Evolutionary conservation across 2,888 invertebrate species (phyloP).

Genomic region (Neelides folsomi): DNA sequence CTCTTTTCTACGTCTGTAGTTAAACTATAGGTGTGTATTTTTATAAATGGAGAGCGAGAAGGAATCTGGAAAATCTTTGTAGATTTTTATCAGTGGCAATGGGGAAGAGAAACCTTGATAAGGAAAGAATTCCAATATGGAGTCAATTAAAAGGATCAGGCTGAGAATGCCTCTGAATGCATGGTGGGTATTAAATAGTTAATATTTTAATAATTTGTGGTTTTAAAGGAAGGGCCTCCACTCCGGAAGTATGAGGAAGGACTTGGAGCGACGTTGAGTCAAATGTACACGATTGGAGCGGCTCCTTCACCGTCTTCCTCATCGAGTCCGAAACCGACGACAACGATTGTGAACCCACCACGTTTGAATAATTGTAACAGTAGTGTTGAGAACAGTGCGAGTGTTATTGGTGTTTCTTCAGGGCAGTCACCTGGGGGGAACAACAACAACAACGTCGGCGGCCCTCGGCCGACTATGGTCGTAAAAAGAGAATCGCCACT

Average conservation of each 20-base stretch:
- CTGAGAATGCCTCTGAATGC: too few species aligned
- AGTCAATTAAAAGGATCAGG: too few species aligned
- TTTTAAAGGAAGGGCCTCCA: constrained; percentile 10
- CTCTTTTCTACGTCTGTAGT: too few species aligned
- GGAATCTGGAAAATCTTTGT: too few species aligned
- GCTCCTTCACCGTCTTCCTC: constrained; percentile 16
- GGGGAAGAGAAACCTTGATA: too few species aligned
- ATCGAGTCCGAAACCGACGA: constrained; percentile 10
- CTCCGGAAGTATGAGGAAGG: constrained; percentile 32
- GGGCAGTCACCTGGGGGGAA: not conserved
- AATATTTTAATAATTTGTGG: not conserved
- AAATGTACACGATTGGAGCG: constrained; percentile 21
- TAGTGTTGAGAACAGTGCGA: constrained; percentile 6
- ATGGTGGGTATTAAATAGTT: not conserved
- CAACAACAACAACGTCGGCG: constrained; percentile 11
- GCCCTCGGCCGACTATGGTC: constrained; percentile 7
- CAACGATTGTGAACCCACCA: not conserved
- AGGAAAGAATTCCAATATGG: too few species aligned
- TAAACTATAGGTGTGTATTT: too few species aligned
- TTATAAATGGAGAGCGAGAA: too few species aligned
- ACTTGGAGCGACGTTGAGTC: constrained; percentile 31
- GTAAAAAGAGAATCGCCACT: constrained; percentile 56
- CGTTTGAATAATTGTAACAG: not conserved
- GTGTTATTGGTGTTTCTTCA: not conserved
- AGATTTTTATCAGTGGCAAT: too few species aligned